Conservation (phyloP, 2,797 vertebrate species). For the Malacoctenus gilli region DNA sequence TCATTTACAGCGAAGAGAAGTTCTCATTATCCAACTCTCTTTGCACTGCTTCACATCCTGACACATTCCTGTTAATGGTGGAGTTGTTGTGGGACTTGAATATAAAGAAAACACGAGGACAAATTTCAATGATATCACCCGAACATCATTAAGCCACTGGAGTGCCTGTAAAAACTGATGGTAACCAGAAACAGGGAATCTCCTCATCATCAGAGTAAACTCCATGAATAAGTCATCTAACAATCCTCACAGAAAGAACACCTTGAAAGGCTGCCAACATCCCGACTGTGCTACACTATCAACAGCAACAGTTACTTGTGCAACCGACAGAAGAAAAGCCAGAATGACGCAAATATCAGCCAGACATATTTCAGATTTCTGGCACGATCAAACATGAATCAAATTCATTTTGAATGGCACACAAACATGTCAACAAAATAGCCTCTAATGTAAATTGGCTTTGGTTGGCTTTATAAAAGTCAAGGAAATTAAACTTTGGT, state of each 20-base stretch:
- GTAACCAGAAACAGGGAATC: constrained; percentile 52
- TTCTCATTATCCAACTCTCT: constrained; percentile 44
- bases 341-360: constrained; percentile 2
- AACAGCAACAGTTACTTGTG: constrained; percentile 22
- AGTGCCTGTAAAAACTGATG: constrained; percentile 52
- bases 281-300: constrained; percentile 33
- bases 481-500: no score
- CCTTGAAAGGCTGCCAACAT: constrained; percentile 64
- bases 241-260: constrained; percentile 39
- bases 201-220: constrained; percentile 73
- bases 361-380: no score
- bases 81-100: constrained; percentile 36
- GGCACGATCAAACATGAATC: no score
- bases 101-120: constrained; percentile 51
- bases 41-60: constrained; percentile 46
- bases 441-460: no score
- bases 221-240: constrained; percentile 75
- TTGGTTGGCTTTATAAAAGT: no score
- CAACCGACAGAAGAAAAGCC: constrained; percentile 5
- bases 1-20: constrained; percentile 25
- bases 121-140: constrained; percentile 49
- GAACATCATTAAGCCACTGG: constrained; percentile 70
- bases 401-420: no score
- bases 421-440: no score
- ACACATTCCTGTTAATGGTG: constrained; percentile 28